Evolutionary conservation across 2,113 vertebrate genomes (phyloP).

Genomic region (Pluvialis apricaria): DNA sequence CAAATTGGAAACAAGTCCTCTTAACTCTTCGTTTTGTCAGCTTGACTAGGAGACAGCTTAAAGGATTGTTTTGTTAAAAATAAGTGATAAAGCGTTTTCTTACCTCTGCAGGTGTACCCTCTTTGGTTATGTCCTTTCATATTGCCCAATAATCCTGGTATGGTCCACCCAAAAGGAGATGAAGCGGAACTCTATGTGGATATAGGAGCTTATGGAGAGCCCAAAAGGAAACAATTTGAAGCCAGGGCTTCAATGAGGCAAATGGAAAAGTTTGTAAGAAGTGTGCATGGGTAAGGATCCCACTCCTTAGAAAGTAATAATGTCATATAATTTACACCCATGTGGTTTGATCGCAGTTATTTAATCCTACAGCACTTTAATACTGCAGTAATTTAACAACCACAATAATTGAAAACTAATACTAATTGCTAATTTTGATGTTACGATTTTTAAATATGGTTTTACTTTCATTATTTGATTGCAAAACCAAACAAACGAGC

Average conservation of each 20-base stretch:
- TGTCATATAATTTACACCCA: neutral
- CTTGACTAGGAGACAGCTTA: neutral
- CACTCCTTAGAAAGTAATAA: neutral
- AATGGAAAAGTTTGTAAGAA: conserved; percentile 94
- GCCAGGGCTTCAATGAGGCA: conserved; percentile 88
- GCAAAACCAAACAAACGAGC: neutral
- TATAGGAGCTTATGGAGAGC: conserved; percentile 94
- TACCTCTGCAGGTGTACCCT: conserved; percentile 87
- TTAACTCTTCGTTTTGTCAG: neutral
- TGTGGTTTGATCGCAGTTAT: neutral
- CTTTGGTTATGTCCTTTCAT: conserved; percentile 96
- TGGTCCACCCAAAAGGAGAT: conserved; percentile 93
- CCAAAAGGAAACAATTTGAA: conserved; percentile 90
- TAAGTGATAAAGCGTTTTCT: neutral
- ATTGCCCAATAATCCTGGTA: conserved; percentile 87
- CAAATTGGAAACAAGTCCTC: neutral
- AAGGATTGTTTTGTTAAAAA: neutral
- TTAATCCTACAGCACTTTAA: neutral
- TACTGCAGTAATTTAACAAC: neutral
- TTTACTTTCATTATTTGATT: neutral
- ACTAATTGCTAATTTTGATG: neutral
- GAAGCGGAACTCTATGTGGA: conserved; percentile 92
- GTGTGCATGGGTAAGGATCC: conserved; percentile 87
- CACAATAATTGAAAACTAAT: neutral
- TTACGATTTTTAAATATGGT: neutral